Conservation (phyloP, 2,888 invertebrate species). For the Muschampia staudingeri region DNA sequence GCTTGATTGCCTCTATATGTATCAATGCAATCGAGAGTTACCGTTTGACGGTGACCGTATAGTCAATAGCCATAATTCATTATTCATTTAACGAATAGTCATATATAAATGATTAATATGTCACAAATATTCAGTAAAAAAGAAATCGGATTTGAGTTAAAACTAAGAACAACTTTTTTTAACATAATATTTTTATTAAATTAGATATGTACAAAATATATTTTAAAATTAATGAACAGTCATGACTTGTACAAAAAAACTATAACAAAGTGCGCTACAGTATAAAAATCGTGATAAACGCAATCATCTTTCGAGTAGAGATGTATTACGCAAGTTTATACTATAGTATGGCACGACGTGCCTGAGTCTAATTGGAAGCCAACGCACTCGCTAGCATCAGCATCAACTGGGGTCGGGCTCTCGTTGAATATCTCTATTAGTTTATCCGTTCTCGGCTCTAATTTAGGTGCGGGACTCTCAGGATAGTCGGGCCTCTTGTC, state of each 20-base stretch:
- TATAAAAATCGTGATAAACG: conserved; percentile 34
- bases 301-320: neutral
- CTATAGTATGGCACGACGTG: conserved; percentile 78
- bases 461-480: conserved; percentile 77
- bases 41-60: neutral
- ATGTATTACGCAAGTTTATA: conserved; percentile 50
- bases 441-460: conserved; percentile 78
- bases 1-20: conserved; percentile 29
- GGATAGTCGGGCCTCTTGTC: conserved; percentile 85
- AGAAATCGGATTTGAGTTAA: neutral
- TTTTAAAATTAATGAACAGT: conserved; percentile 24
- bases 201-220: neutral
- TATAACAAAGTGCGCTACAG: conserved; percentile 36
- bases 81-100: no score
- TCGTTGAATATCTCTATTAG: conserved; percentile 81
- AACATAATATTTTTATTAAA: neutral
- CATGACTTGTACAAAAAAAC: conserved; percentile 22
- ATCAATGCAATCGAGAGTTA: conserved; percentile 22
- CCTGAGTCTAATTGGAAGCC: conserved; percentile 80
- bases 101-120: no score
- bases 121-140: neutral
- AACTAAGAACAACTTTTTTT: neutral
- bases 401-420: conserved; percentile 61
- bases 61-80: neutral
- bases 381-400: conserved; percentile 77